Evolutionary conservation across 2,888 invertebrate genomes (phyloP).

Genomic region (Adineta ricciae): DNA sequence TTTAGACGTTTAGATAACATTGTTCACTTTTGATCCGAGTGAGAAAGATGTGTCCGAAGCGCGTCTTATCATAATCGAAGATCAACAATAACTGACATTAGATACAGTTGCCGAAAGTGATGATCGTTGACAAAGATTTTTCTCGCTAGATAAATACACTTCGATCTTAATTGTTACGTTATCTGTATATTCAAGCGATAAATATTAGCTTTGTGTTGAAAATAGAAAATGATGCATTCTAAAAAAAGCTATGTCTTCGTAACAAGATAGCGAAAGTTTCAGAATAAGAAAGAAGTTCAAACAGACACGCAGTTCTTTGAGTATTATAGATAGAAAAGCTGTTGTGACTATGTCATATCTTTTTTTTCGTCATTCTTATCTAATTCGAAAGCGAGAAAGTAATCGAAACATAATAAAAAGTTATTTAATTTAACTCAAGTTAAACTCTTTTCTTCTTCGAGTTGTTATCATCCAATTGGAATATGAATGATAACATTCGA

Average conservation of each 20-base stretch:
- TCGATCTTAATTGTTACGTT: neutral
- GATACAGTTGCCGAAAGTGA: neutral
- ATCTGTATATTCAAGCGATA: neutral
- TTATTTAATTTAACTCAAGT: neutral
- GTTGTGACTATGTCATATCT: neutral
- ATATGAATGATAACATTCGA: neutral
- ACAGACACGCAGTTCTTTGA: neutral
- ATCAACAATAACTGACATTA: neutral
- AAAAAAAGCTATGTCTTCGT: too few species aligned
- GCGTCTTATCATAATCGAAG: neutral
- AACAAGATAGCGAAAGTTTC: too few species aligned
- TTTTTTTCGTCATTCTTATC: neutral
- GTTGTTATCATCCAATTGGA: neutral
- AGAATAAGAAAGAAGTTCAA: neutral
- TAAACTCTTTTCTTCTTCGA: neutral
- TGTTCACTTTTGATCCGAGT: neutral
- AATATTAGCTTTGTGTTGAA: neutral
- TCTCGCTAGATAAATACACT: neutral
- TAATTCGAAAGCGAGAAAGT: neutral
- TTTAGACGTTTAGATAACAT: neutral
- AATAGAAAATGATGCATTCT: too few species aligned
- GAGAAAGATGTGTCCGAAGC: neutral
- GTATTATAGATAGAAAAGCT: neutral
- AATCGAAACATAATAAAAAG: neutral
- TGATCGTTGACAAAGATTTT: neutral